phyloP scores from a whole-genome alignment of 2,113 vertebrate species.

The Oxyura jamaicensis region DNA sequence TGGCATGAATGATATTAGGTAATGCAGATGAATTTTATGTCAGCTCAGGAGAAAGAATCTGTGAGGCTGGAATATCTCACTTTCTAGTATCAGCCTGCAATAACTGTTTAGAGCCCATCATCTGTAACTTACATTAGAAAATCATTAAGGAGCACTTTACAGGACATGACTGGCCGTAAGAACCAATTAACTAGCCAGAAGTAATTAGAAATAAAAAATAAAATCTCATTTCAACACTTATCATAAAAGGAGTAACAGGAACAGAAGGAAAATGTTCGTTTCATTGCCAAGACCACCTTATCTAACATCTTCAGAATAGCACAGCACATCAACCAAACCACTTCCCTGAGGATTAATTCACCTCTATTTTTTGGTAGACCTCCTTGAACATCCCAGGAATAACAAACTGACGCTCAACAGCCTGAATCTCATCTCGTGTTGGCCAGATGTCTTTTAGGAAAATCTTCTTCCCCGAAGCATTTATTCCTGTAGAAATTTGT shows the following conservation, averaged over 20 bases:
- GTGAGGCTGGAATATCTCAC: neutral
- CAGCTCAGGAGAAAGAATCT: neutral
- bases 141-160: neutral
- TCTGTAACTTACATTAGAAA: neutral
- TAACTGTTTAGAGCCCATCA: neutral
- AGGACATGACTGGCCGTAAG: neutral
- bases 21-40: neutral
- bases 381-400: slow-evolving; percentile 98
- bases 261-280: neutral
- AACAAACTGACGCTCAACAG: slow-evolving; percentile 87
- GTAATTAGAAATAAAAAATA: neutral
- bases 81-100: neutral
- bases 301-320: neutral
- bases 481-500: slow-evolving; percentile 75
- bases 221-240: neutral
- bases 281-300: neutral
- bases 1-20: neutral
- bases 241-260: neutral
- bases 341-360: slow-evolving; percentile 36
- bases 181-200: neutral
- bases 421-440: slow-evolving; percentile 92
- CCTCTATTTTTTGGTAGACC: slow-evolving; percentile 97
- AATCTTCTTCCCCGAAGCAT: slow-evolving; percentile 81
- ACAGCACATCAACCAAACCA: neutral
- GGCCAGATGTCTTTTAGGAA: slow-evolving; percentile 97